Evolutionary conservation across 2,797 vertebrate genomes (phyloP), one percentile per base, ranked within the genome.

Genomic region (Paramormyrops hopkinsi): DNA sequence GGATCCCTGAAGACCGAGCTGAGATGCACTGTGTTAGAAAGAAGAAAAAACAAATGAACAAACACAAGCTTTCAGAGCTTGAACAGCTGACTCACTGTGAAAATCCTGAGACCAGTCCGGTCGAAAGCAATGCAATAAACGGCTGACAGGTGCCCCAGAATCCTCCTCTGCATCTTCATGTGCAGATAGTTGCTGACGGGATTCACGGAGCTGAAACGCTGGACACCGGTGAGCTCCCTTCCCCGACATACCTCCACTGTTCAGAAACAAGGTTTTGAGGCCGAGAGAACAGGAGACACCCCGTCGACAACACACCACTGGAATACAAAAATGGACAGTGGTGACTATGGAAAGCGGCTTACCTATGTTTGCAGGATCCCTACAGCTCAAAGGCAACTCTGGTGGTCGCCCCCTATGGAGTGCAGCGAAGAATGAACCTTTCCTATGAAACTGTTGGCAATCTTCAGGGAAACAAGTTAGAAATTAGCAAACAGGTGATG

Each of bases 101-200:
- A 99, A 94, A 99, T 98, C 94, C 99, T 96, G 94, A 98, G 97
- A 92, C 99, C 99, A 22, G 98, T 98, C 92, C 98, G 97, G 93
- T 99, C 99, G 86, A 99, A 99, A 25, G 98, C 97, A 76, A 99
- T 98, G 94, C 99, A 99, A 94, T 99, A 99, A 44, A 99, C 99
- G 50, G 99, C 97, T 90, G 99, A 99, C 19, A 99, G 97, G 92
- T 99, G 99, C 90, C 99, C 99, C 56, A 99, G 97, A 94, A 99
- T 99, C 93, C 98, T 96, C 88, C 97, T 96, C 93, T 99, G 98
- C 96, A 99, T 97, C 92, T 96, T 97, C 94, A 99, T 96, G 90
- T 95, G 97, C 94, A 98, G 98, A 95, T 99, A 99, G 95, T 97
- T 97, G 93, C 95, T 96, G 93, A 97, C 96, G 89, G 97, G 98